These are phyloP conservation scores for Apodemia duryi DNA, from an alignment of 2,888 invertebrate species.

Conservation along the genomic window DNA sequence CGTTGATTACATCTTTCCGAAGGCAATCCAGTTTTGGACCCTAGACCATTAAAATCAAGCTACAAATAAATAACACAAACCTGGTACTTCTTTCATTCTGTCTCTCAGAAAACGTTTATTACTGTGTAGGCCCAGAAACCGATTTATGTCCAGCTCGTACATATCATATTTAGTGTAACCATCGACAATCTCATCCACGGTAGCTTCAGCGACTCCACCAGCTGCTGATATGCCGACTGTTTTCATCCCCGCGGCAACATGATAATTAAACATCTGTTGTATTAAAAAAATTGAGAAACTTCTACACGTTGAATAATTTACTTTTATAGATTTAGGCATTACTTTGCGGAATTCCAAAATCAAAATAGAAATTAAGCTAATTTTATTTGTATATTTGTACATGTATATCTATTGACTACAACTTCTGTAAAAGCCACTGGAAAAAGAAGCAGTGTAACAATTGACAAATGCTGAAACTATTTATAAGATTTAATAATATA, in stretches of 20 bases:
- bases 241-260: slow-evolving; percentile 97
- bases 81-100: slow-evolving; percentile 94
- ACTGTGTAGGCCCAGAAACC: slow-evolving; percentile 95
- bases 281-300: slow-evolving; percentile 25
- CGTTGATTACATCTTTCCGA: no score
- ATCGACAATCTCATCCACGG: slow-evolving; percentile 92
- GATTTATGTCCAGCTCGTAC: slow-evolving; percentile 92
- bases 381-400: no score
- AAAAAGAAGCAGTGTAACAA: no score
- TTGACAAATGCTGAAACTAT: no score
- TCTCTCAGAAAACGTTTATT: slow-evolving; percentile 95
- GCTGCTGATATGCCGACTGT: slow-evolving; percentile 97
- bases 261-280: slow-evolving; percentile 88
- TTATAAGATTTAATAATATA: no score
- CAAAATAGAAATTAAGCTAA: no score
- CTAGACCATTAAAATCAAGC: no score
- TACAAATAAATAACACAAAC: slow-evolving; percentile 50
- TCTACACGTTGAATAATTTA: background rate
- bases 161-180: slow-evolving; percentile 90
- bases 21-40: no score
- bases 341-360: no score
- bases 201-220: slow-evolving; percentile 95
- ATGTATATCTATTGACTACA: no score
- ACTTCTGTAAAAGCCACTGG: no score
- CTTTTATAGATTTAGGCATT: no score